These are phyloP conservation scores for Alauda arvensis DNA, from an alignment of 2,797 vertebrate species.

Conservation along the genomic window DNA sequence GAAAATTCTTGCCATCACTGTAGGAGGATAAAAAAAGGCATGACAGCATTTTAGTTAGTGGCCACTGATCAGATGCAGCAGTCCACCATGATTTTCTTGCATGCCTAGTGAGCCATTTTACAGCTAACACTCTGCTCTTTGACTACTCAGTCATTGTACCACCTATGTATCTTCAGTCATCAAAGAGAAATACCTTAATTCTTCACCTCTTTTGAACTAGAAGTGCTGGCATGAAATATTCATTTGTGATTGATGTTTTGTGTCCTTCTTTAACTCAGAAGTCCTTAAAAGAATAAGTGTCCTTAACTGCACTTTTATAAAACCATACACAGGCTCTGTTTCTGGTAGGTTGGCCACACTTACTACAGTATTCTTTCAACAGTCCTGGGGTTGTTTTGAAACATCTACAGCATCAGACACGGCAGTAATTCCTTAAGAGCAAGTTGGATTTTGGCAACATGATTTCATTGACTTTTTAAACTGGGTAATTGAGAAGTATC, in stretches of 20 bases:
- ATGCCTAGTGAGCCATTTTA: neutral
- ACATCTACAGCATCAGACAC: neutral
- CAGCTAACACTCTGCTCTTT: neutral
- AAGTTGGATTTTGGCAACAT: neutral
- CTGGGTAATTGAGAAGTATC: neutral
- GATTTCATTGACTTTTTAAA: neutral
- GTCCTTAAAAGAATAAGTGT: neutral
- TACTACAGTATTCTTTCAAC: conserved; percentile 7
- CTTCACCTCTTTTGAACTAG: neutral
- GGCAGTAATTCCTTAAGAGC: neutral
- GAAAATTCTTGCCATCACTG: conserved; percentile 26
- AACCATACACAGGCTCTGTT: neutral
- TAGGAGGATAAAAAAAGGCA: neutral
- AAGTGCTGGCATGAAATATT: neutral
- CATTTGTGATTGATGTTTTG: neutral
- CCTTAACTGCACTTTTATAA: neutral
- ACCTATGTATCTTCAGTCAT: neutral
- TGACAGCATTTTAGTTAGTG: neutral
- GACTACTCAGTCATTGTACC: neutral
- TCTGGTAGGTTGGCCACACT: neutral
- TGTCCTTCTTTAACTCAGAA: neutral
- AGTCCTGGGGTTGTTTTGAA: conserved; percentile 24
- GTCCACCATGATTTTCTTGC: neutral
- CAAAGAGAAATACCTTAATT: neutral
- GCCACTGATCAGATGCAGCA: conserved; percentile 20